Evolutionary conservation across 1,140 invertebrate species (phyloP), one percentile per base, ranked within the genome.

Genomic region (Agraylea sexmaculata): DNA sequence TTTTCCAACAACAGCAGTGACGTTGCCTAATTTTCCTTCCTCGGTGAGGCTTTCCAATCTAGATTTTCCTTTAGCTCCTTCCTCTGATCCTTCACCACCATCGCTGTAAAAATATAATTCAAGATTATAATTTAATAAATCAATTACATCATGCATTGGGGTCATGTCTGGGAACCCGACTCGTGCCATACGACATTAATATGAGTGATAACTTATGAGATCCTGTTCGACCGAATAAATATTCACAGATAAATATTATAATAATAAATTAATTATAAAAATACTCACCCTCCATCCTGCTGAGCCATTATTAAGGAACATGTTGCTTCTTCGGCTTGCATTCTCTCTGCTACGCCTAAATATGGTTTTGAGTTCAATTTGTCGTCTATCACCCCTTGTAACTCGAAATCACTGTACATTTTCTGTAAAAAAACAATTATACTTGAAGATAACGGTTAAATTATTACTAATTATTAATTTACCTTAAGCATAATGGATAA

Each of bases 371-470:
- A 90, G 68, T 96, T 94, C n/a, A 99, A 67, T 64, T 91, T 90
- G 58, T 98, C 92, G 56, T 98, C 94, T 60, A 92, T 88, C 13
- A 99, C 91, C 43, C 95, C 94, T 72, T 99, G 94, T 37, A 99
- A 74, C 67, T 98, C 94, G 68, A 98, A 99, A 63, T 98, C 94
- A 15, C 90, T 90, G 67, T 95, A 97, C 55, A 97, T 80, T 86
- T 99, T 99, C 87, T 97, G 60, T 31, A 73, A 69, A 45, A 43
- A 47, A 40, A 52, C 39, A n/a, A 23, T 25, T 12, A 25, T 25
- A 25, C 7, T 12, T 25, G 7, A 7, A 25, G 23, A 8, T 25
- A 8, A 25, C 12, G n/a, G n/a, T n/a, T n/a, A n/a, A n/a, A n/a
- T n/a, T n/a, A n/a, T n/a, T n/a, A n/a, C n/a, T n/a, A n/a, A n/a